Evolutionary conservation across 2,797 vertebrate species (phyloP), one percentile per base, ranked within the genome.

Genomic region (Onychomys leucogaster): DNA sequence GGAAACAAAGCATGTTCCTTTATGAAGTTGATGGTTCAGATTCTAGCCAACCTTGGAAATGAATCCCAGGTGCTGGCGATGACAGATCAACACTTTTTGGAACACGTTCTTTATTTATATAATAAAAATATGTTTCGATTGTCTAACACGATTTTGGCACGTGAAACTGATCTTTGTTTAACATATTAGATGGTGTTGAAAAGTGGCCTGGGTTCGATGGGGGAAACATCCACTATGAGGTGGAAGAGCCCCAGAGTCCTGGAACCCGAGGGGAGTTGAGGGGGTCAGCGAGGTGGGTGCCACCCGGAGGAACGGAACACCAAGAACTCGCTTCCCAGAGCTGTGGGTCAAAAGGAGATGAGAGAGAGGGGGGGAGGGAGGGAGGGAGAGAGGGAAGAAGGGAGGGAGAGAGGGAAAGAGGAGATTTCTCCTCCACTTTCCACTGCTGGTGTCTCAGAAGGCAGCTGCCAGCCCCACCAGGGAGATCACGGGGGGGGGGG

Each of bases 51-150:
- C 16, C 3, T 1, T 77, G 96, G 63, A 55, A 94, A 94, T 67
- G 96, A 65, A 85, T 21, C 32, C 65, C 94, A 94, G 94, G 95
- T 80, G 92, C 6, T 6, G 2, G 63, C 0, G 88, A 65, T 34
- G 91, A 87, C 82, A 82, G 61, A 14, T n/a, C 3, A 34, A 73
- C 37, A 3, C 43, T 27, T 59, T 91, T 52, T 84, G 69, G 87
- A 89, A 21, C 55, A 0, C 0, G 12, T 32, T 84, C 12, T 59
- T 80, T 81, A 5, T 87, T 95, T 96, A 17, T 34, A 14, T 32
- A n/a, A 46, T 25, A 34, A 65, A 94, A 93, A 23, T 12, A 41
- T 1, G 80, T 41, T 59, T 46, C 91, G 29, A 90, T 94, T 80
- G 84, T 43, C 11, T 34, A 43, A 43, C 25, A 19, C 17, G 3